Evolutionary conservation across 2,113 vertebrate species (phyloP).

Genomic region (Sander lucioperca): DNA sequence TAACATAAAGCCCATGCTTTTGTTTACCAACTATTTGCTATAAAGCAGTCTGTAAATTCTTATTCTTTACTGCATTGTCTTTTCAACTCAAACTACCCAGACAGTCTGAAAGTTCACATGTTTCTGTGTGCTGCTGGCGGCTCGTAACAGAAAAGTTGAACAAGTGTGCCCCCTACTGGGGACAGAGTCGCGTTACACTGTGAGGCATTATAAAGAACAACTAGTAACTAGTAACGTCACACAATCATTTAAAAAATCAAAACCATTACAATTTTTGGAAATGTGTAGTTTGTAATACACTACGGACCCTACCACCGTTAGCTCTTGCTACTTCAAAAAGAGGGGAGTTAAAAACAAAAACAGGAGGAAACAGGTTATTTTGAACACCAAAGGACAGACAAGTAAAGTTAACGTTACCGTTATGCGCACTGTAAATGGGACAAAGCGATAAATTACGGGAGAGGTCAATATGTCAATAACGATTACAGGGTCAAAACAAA

Average conservation of each 20-base stretch:
- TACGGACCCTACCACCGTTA: fast-evolving
- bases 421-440: neutral
- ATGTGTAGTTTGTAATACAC: neutral
- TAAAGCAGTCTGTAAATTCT: neutral
- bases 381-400: neutral
- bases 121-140: neutral
- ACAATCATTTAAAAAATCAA: neutral
- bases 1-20: neutral
- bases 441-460: neutral
- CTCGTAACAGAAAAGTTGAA: neutral
- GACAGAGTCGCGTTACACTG: conserved; percentile 7
- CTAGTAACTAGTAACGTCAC: neutral
- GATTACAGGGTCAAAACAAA: fast-evolving
- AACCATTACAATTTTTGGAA: neutral
- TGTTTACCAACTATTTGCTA: neutral
- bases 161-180: conserved; percentile 49
- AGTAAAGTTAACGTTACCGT: too few relatives aligned
- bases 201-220: neutral
- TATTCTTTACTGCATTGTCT: neutral
- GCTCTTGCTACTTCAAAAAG: too few relatives aligned
- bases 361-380: neutral
- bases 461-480: neutral
- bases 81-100: neutral
- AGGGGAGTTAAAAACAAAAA: neutral
- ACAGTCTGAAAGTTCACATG: neutral